phyloP scores from a whole-genome alignment of 2,113 vertebrate genomes.

The Gopherus evgoodei region DNA sequence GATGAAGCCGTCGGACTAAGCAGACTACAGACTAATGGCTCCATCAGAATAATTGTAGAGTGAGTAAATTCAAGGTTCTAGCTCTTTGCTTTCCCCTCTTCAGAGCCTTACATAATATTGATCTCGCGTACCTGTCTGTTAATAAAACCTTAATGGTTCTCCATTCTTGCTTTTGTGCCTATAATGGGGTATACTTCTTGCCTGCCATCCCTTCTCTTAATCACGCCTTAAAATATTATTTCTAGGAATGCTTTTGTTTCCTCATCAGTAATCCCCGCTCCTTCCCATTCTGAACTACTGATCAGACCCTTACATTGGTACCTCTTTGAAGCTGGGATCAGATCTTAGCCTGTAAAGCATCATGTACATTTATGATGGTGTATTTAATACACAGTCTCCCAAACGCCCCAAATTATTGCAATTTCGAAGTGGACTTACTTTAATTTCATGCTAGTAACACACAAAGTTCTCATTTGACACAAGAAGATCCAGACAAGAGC shows the following conservation, averaged over 20 bases:
- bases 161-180: background rate
- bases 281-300: background rate
- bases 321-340: background rate
- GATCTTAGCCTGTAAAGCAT: background rate
- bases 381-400: background rate
- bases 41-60: background rate
- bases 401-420: background rate
- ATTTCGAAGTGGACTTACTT: background rate
- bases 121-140: background rate
- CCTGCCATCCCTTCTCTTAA: background rate
- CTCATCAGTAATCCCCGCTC: background rate
- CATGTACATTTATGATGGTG: background rate
- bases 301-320: fast-evolving
- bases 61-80: background rate
- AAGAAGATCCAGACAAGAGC: background rate
- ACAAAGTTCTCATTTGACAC: background rate
- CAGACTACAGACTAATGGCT: slow-evolving; percentile 3
- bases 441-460: background rate
- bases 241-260: background rate
- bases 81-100: slow-evolving; percentile 1
- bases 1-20: slow-evolving; percentile 41
- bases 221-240: background rate
- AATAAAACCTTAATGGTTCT: background rate
- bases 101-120: fast-evolving
- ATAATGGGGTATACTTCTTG: background rate